Conservation (phyloP, 2,113 vertebrate species). For the Leucosticte australis region DNA sequence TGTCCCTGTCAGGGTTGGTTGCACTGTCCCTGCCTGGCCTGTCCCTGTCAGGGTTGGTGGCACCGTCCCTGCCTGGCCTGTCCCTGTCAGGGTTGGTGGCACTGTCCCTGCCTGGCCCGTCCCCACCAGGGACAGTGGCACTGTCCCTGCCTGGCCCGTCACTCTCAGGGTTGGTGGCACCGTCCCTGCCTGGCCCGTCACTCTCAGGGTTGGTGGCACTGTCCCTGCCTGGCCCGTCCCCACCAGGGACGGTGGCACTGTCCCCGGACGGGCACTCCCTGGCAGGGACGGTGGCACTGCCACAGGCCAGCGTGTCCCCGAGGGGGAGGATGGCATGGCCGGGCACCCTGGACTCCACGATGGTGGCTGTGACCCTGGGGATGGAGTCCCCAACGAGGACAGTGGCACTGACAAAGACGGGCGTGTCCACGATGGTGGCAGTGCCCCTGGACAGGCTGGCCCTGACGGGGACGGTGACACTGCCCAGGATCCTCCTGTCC, state of each 20-base stretch:
- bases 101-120: neutral
- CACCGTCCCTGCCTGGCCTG: neutral
- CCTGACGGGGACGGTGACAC: neutral
- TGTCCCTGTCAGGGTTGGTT: too few relatives aligned
- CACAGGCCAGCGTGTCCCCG: neutral
- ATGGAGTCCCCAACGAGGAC: neutral
- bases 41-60: too few relatives aligned
- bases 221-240: neutral
- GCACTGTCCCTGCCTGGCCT: neutral
- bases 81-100: too few relatives aligned
- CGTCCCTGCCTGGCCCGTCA: too few relatives aligned
- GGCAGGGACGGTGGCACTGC: neutral
- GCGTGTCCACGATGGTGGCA: neutral
- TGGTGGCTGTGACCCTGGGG: neutral
- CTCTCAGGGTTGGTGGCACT: neutral
- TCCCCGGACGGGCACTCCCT: rapidly evolving
- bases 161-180: neutral
- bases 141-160: neutral
- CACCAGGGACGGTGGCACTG: neutral
- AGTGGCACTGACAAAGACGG: neutral
- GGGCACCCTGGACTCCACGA: neutral
- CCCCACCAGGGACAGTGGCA: neutral
- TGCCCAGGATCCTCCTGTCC: neutral
- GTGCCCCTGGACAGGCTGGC: neutral
- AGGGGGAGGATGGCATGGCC: rapidly evolving